Evolutionary conservation across 1,140 invertebrate species (phyloP).

Genomic region (Drosophila orena): DNA sequence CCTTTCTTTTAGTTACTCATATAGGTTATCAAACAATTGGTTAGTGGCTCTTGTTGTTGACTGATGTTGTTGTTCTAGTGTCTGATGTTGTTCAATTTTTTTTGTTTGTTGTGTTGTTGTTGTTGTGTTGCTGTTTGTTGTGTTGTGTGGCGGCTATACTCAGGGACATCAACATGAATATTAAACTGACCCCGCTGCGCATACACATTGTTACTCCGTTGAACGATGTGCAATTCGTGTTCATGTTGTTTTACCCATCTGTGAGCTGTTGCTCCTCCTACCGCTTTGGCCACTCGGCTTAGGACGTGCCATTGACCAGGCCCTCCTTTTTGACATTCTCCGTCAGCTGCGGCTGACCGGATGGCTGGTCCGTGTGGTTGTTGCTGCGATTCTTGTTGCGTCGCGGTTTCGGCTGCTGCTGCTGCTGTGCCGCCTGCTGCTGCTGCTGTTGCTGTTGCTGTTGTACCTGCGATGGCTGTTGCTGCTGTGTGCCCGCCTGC

Average conservation of each 20-base stretch:
- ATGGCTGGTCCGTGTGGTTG: slow-evolving; percentile 70
- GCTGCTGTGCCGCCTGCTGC: slow-evolving; percentile 41
- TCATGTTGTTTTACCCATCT: slow-evolving; percentile 28
- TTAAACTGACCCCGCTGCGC: slow-evolving; percentile 54
- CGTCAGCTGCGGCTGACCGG: slow-evolving; percentile 54
- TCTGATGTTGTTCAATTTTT: slow-evolving; percentile 41
- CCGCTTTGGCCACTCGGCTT: slow-evolving; percentile 32
- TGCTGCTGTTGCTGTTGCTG: slow-evolving; percentile 47
- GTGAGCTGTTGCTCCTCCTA: slow-evolving; percentile 26
- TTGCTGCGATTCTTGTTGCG: slow-evolving; percentile 78
- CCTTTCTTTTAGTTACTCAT: slow-evolving; percentile 64
- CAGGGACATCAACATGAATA: slow-evolving; percentile 60
- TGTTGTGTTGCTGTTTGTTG: slow-evolving; percentile 24
- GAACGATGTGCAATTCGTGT: slow-evolving; percentile 61
- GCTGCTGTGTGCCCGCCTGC: slow-evolving; percentile 41
- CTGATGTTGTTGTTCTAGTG: slow-evolving; percentile 40
- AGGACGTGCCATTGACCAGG: slow-evolving; percentile 82
- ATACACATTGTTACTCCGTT: slow-evolving; percentile 29
- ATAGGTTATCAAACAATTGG: slow-evolving; percentile 68
- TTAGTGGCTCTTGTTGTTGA: slow-evolving; percentile 47
- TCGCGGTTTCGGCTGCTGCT: slow-evolving; percentile 74
- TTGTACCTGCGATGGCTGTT: slow-evolving; percentile 37
- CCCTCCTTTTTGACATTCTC: slow-evolving; percentile 77
- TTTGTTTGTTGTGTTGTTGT: slow-evolving; percentile 29
- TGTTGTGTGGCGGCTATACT: slow-evolving; percentile 37